Conservation (phyloP, 2,113 vertebrate genomes). For the Saccopteryx leptura region DNA sequence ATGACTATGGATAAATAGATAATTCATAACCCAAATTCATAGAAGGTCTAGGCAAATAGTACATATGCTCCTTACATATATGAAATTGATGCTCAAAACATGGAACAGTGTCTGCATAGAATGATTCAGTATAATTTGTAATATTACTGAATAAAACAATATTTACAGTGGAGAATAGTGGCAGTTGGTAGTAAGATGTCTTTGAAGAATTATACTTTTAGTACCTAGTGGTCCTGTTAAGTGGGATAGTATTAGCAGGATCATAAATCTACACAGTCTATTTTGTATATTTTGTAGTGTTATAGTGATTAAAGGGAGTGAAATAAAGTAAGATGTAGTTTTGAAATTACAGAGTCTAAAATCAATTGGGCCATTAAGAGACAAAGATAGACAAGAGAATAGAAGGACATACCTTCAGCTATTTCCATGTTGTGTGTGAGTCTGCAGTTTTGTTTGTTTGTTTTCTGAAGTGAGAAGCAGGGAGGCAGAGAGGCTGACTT, state of each 20-base stretch:
- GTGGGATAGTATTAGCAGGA: neutral
- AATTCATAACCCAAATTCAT: neutral
- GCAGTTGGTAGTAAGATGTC: constrained; percentile 42
- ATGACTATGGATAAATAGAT: neutral
- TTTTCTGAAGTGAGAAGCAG: too few relatives aligned
- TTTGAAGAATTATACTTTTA: constrained; percentile 42
- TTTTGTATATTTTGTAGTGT: constrained; percentile 53
- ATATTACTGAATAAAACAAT: neutral
- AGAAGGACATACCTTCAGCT: neutral
- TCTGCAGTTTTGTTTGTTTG: neutral
- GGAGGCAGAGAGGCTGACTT: too few relatives aligned
- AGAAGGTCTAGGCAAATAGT: neutral
- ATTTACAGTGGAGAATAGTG: neutral
- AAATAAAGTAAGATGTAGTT: constrained; percentile 16
- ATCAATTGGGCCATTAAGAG: neutral
- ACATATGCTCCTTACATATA: neutral
- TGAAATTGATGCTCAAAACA: constrained; percentile 1
- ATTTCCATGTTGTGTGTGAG: neutral
- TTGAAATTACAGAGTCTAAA: neutral
- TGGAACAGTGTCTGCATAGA: neutral
- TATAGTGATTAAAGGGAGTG: constrained; percentile 49
- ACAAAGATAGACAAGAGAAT: neutral
- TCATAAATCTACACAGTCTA: neutral
- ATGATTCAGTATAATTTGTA: constrained; percentile 47
- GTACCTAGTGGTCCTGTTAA: neutral